A percentile compares a stretch with the other conserved stretches of the same genome.
phyloP scores from a whole-genome alignment of 2,113 vertebrate species.

The Aegithalos caudatus region DNA sequence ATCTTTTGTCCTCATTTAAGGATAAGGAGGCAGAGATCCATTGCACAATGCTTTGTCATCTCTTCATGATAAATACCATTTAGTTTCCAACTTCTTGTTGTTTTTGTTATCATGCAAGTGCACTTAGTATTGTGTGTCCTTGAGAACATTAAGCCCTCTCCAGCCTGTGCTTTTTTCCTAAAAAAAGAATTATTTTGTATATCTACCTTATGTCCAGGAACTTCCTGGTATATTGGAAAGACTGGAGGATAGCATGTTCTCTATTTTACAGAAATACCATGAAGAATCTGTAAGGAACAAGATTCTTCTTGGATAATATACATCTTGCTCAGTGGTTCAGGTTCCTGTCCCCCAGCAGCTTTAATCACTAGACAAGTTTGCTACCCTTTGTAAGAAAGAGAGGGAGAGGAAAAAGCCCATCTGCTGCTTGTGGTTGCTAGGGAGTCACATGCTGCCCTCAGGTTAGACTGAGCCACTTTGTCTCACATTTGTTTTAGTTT shows the following conservation, averaged over 20 bases:
- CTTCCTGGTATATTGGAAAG: neutral
- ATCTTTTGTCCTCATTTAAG: neutral
- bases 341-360: neutral
- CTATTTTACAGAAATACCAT: neutral
- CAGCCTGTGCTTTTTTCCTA: neutral
- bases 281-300: neutral
- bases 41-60: neutral
- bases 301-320: neutral
- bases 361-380: neutral
- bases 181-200: neutral
- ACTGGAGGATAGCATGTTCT: neutral
- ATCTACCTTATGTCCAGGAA: neutral
- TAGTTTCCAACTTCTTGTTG: neutral
- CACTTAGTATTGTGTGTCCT: neutral
- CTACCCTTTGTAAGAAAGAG: neutral
- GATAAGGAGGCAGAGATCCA: neutral
- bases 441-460: neutral
- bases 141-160: neutral
- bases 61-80: neutral
- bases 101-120: neutral
- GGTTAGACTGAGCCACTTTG: conserved; percentile 18
- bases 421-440: conserved; percentile 37
- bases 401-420: conserved; percentile 1
- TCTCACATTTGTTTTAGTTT: neutral
- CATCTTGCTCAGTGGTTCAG: neutral